A percentile compares a stretch with the other conserved stretches of the same genome.
Evolutionary conservation across 1,140 invertebrate species (phyloP).

Genomic region (Temnothorax curvispinosus): DNA sequence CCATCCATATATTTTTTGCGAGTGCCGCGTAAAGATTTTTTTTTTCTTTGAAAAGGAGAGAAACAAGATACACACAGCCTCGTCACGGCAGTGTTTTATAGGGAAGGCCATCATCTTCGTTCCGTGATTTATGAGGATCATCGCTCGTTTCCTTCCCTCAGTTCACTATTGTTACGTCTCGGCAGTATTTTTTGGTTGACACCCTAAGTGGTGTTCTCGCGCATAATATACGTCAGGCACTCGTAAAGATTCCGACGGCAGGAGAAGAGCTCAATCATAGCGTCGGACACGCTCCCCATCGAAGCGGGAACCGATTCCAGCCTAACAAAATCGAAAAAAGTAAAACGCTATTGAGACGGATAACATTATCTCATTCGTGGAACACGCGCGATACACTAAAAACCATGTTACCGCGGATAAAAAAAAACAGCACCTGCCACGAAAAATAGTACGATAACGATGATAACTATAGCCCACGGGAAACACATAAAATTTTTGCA

Average conservation of each 20-base stretch:
- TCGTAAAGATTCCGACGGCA: conserved; percentile 31
- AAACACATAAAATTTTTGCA: conserved; percentile 35
- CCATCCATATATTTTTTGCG: neutral
- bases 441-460: conserved; percentile 28
- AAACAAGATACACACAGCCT: neutral
- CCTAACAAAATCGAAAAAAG: neutral
- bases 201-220: conserved; percentile 56
- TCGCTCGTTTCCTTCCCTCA: conserved; percentile 33
- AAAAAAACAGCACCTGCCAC: neutral
- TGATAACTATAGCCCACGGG: neutral
- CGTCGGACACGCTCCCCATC: neutral
- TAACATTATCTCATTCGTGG: conserved; percentile 12
- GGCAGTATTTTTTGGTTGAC: conserved; percentile 50
- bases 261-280: conserved; percentile 45
- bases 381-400: neutral
- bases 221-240: conserved; percentile 49
- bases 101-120: conserved; percentile 32
- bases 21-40: neutral
- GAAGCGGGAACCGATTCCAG: neutral
- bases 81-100: conserved; percentile 19
- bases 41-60: neutral
- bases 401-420: conserved; percentile 13
- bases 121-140: conserved; percentile 66
- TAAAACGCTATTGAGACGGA: neutral
- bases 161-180: conserved; percentile 59